Base-by-base conservation (phyloP, 2,797 vertebrate genomes). In the Botia almorhae region DNA sequence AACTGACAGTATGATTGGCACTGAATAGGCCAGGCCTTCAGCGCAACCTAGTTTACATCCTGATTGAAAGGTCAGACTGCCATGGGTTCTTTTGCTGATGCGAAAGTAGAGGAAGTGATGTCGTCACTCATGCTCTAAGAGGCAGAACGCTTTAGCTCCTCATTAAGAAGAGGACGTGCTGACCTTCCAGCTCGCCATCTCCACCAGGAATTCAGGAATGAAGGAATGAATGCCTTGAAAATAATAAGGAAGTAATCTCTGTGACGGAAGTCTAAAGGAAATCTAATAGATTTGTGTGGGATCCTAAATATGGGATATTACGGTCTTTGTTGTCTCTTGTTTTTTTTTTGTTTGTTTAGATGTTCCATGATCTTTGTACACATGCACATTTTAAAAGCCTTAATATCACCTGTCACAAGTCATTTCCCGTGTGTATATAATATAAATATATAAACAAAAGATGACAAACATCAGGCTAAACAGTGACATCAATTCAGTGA, bases 381-480 rank as follows among this genome's bases (percentile, higher is more conserved):
- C 63, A 11, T 50, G 56, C 63, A 19, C 39, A 43, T n/a, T 73
- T 74, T 64, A 16, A 83, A 84, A 80, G 83, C 85, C 81, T 86
- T 84, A 85, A 79, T 53, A 76, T 84, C 71, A 73, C 69, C 58
- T 13, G 68, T 64, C 56, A 80, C 74, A 72, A 71, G 79, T 74
- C 65, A 67, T 82, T 70, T 53, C 58, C 50, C 76, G 56, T 74
- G 81, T 85, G 82, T 63, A 85, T 77, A 86, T 70, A 82, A 65
- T 82, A 84, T 77, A 83, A 75, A 81, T 74, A 83, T 79, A 84
- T 69, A 50, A 80, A 80, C 26, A 23, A 81, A 69, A 65, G 46
- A 69, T 65, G 61, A 73, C 69, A 19, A 67, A 70, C 74, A 58
- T 23, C 67, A 68, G 61, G 17, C 65, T 74, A 53, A 80, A 60